phyloP scores from a whole-genome alignment of 2,113 vertebrate species.

The Terrapene triunguis region DNA sequence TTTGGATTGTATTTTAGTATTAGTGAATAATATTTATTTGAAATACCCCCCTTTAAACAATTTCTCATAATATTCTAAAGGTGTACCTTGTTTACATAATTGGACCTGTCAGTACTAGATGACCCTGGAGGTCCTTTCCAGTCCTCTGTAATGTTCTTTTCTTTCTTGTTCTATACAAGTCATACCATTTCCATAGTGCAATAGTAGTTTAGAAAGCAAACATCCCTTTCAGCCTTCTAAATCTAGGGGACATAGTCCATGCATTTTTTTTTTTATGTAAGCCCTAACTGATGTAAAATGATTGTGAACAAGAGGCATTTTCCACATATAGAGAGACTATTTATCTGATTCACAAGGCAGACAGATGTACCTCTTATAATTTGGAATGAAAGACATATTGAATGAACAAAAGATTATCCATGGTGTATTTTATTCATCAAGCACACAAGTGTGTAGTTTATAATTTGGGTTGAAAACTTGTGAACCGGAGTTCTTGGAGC shows the following conservation, averaged over 20 bases:
- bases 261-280: too few species aligned
- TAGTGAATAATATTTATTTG: not conserved
- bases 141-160: not conserved
- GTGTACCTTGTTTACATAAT: not conserved
- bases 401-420: not conserved
- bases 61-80: not conserved
- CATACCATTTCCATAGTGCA: not conserved
- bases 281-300: not conserved
- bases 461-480: not conserved
- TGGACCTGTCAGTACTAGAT: not conserved
- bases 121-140: not conserved
- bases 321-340: not conserved
- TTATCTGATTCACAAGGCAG: not conserved
- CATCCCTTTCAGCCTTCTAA: not conserved
- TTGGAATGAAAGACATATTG: not conserved
- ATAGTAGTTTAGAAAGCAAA: not conserved
- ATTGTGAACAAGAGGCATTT: not conserved
- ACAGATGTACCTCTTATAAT: not conserved
- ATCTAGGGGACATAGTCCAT: not conserved
- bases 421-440: not conserved
- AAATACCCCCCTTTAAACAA: not conserved
- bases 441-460: not conserved
- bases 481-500: not conserved
- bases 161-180: not conserved
- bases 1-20: not conserved